Base-by-base conservation (phyloP, 2,888 invertebrate genomes). In the Nowickia ferox region DNA sequence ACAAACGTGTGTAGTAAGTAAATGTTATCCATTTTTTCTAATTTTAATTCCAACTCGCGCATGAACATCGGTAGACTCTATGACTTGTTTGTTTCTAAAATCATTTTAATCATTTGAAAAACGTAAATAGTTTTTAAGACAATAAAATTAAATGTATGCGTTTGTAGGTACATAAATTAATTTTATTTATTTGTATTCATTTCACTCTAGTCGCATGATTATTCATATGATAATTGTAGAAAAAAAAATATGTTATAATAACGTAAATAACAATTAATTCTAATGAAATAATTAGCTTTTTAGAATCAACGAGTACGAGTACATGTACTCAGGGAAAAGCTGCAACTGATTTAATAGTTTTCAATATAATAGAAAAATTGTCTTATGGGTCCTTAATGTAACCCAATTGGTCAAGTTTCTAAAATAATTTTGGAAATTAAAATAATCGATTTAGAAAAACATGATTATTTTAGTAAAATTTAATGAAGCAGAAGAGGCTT, bases 101-200 rank as follows among this genome's bases (percentile, higher is more conserved):
- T 69, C 69, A 68, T 71, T 82, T 71, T 51, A 71, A 76, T 57
- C 46, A 76, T 82, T 82, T 57, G n/a, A 76, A 76, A 82, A 82
- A 69, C 71, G 76, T 76, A 76, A 82, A 82, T 82, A 82, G 38
- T 77, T 77, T 51, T 38, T 48, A 71, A 42, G 71, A 51, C 65
- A 71, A 66, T 69, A 66, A 44, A 76, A 65, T 30, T 53, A 44
- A 55, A 11, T 75, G 63, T 42, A 51, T 48, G 51, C 61, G 40
- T 74, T 63, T 38, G 51, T 51, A 72, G 71, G 0, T n/a, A n/a
- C n/a, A n/a, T 6, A 44, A 63, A 17, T 63, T 38, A 48, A 66
- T 15, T 30, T 8, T 66, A 48, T 46, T 46, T 46, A 46, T 65
- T 66, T 68, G 38, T 55, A 42, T 57, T 44, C 22, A 42, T 74